A percentile compares a stretch with the other conserved stretches of the same genome.
Conservation (phyloP, 1,140 invertebrate genomes). For the Pectinophora gossypiella region DNA sequence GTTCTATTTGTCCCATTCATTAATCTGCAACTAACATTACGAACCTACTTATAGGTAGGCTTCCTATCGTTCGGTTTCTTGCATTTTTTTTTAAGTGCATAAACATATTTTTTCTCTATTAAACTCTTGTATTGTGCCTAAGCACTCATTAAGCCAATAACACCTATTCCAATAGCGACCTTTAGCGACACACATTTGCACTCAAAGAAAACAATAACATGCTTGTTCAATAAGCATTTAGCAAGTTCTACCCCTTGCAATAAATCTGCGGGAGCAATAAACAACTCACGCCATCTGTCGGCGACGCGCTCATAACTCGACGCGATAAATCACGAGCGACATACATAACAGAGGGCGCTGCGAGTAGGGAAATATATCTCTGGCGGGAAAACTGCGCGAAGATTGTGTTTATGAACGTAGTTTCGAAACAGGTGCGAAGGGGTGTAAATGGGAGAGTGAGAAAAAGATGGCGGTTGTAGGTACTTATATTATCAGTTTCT, state of each 20-base stretch:
- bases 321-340: conserved; percentile 49
- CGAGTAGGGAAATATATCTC: conserved; percentile 52
- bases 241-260: conserved; percentile 16
- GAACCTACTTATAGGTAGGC: no score
- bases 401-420: conserved; percentile 48
- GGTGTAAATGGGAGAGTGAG: not conserved
- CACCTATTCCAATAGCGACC: not conserved
- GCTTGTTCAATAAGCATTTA: conserved; percentile 7
- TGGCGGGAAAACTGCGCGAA: conserved; percentile 27
- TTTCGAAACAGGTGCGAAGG: not conserved
- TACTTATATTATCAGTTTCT: no score
- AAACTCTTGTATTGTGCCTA: no score
- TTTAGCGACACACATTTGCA: conserved; percentile 13
- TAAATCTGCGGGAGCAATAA: conserved; percentile 56
- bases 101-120: no score
- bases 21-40: no score
- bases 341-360: conserved; percentile 54
- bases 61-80: no score
- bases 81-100: no score
- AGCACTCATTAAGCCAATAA: not conserved
- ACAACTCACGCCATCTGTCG: conserved; percentile 65
- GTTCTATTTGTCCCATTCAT: no score
- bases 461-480: not conserved
- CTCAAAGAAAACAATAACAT: conserved; percentile 18
- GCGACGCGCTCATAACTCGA: conserved; percentile 44